Evolutionary conservation across 2,888 invertebrate genomes (phyloP).

Genomic region (Byasa hedistus): DNA sequence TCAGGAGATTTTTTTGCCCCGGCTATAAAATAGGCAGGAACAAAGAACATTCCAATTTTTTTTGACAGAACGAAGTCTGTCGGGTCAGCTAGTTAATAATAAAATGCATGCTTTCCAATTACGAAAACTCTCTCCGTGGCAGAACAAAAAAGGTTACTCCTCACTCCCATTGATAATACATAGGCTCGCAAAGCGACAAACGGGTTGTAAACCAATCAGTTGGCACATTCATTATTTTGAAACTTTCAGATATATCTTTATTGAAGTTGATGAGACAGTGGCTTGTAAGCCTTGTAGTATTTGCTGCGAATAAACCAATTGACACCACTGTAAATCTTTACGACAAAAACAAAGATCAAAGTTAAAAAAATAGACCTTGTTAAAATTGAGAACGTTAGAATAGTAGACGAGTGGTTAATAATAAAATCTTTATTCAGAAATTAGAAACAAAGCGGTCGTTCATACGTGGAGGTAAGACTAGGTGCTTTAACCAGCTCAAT

Average conservation of each 20-base stretch:
- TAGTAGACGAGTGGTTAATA: neutral
- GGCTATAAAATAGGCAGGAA: too few species aligned
- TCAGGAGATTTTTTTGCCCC: too few species aligned
- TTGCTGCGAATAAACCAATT: conserved; percentile 1
- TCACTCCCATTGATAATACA: conserved; percentile 15
- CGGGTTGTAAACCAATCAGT: conserved; percentile 16
- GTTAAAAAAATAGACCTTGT: too few species aligned
- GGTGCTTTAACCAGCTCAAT: too few species aligned
- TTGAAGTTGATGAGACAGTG: conserved; percentile 25
- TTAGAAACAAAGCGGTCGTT: too few species aligned
- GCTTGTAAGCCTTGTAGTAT: neutral
- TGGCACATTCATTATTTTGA: conserved; percentile 16
- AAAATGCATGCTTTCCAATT: conserved; percentile 21
- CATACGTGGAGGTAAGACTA: too few species aligned
- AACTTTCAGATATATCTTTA: conserved; percentile 25
- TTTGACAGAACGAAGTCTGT: too few species aligned
- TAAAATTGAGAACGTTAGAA: neutral
- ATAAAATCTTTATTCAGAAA: too few species aligned
- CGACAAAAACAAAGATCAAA: neutral
- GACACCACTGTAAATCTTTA: neutral
- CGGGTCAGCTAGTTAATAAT: too few species aligned
- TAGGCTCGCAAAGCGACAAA: conserved; percentile 13
- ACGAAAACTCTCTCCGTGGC: neutral
- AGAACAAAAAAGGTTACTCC: conserved; percentile 8
- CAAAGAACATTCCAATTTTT: too few species aligned